Conservation (phyloP, 2,888 invertebrate genomes). For the Eristalis arbustorum region DNA sequence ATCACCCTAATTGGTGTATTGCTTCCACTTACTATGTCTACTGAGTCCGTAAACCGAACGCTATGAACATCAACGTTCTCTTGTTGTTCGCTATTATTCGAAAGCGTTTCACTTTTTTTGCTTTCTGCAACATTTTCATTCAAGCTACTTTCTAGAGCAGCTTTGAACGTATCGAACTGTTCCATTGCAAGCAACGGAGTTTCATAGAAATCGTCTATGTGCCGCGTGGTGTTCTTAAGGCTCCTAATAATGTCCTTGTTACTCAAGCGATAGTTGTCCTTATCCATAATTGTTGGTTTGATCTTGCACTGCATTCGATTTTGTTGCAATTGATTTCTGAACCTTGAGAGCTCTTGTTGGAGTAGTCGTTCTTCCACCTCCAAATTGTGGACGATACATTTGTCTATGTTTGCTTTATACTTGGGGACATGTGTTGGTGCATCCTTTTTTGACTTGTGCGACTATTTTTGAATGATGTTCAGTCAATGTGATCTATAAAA, state of each 20-base stretch:
- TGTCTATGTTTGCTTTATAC: slow-evolving; percentile 73
- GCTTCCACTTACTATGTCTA: slow-evolving; percentile 72
- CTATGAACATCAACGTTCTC: slow-evolving; percentile 43
- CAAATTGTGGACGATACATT: slow-evolving; percentile 77
- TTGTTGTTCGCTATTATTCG: background rate
- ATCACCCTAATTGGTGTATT: background rate
- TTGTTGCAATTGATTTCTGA: slow-evolving; percentile 76
- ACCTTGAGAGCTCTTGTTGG: slow-evolving; percentile 77
- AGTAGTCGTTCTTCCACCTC: slow-evolving; percentile 78
- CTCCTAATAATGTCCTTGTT: slow-evolving; percentile 75
- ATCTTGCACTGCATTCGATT: slow-evolving; percentile 71
- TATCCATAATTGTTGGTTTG: slow-evolving; percentile 53
- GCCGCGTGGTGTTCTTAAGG: slow-evolving; percentile 73
- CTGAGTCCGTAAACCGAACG: slow-evolving; percentile 75
- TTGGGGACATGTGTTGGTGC: background rate
- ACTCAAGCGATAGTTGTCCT: slow-evolving; percentile 72
- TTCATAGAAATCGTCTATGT: slow-evolving; percentile 77
- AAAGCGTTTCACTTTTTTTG: background rate
- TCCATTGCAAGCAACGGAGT: slow-evolving; percentile 76
- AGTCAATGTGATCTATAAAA: background rate
- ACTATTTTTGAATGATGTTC: slow-evolving; percentile 70
- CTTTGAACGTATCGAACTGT: slow-evolving; percentile 49
- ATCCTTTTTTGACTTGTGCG: slow-evolving; percentile 74
- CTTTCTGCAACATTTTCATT: background rate
- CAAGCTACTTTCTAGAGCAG: background rate